Percentiles rank a stretch among this genome's conserved stretches.
Conservation (phyloP, 1,140 invertebrate genomes). For the Thaumatotibia leucotreta region DNA sequence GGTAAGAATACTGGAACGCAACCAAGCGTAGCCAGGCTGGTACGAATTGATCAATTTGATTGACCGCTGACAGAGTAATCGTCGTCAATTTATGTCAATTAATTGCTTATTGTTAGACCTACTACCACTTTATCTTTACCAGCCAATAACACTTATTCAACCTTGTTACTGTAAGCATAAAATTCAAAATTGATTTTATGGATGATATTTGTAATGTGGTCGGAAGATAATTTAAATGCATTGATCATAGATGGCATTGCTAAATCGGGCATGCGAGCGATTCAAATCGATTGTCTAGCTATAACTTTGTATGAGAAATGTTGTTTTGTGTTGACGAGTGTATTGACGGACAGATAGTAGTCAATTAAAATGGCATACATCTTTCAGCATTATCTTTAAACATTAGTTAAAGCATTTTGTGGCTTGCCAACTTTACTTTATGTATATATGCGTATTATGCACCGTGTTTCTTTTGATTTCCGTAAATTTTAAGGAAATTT, state of each 20-base stretch:
- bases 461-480: too few relatives aligned
- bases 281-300: neutral
- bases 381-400: neutral
- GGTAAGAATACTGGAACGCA: neutral
- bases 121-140: neutral
- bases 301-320: neutral
- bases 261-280: neutral
- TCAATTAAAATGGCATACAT: neutral
- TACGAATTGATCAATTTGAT: constrained; percentile 30
- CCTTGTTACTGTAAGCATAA: neutral
- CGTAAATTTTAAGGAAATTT: too few relatives aligned
- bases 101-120: constrained; percentile 32
- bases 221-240: neutral
- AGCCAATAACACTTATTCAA: neutral
- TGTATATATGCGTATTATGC: too few relatives aligned
- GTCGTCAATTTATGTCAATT: constrained; percentile 43
- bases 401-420: neutral
- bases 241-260: constrained; percentile 1
- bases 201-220: neutral
- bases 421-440: too few relatives aligned
- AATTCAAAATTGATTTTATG: too few relatives aligned
- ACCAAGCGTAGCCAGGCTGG: neutral
- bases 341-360: neutral
- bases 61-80: constrained; percentile 31
- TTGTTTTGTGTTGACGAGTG: neutral